Conservation (phyloP, 1,140 invertebrate genomes). For the Drosophila rhopaloa region DNA sequence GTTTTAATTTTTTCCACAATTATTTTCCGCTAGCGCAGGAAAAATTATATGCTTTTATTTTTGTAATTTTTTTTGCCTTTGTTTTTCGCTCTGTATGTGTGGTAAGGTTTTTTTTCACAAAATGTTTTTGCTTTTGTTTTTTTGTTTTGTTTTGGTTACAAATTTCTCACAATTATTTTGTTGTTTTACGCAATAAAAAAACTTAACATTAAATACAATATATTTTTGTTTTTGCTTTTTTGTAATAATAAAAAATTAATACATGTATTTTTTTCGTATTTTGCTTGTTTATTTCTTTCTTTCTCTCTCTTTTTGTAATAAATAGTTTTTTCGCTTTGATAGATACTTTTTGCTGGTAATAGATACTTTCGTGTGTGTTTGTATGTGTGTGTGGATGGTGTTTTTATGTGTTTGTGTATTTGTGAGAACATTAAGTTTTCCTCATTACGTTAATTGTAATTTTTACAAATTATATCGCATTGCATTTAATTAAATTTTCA, state of each 20-base stretch:
- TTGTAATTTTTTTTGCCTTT: slow-evolving; percentile 68
- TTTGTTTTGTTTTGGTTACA: slow-evolving; percentile 80
- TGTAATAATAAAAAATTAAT: slow-evolving; percentile 81
- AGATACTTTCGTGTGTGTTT: slow-evolving; percentile 61
- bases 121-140: slow-evolving; percentile 58
- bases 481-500: slow-evolving; percentile 53
- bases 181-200: slow-evolving; percentile 79
- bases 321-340: slow-evolving; percentile 73
- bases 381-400: slow-evolving; percentile 34
- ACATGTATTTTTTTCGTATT: slow-evolving; percentile 73
- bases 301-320: slow-evolving; percentile 64
- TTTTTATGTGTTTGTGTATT: slow-evolving; percentile 29
- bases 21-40: slow-evolving; percentile 81
- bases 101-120: slow-evolving; percentile 55
- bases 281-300: slow-evolving; percentile 53
- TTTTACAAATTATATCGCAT: slow-evolving; percentile 81
- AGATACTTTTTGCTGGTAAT: slow-evolving; percentile 73
- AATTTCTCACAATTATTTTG: slow-evolving; percentile 79
- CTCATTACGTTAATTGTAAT: slow-evolving; percentile 66
- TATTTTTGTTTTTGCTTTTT: slow-evolving; percentile 63
- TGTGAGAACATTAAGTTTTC: slow-evolving; percentile 77
- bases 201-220: slow-evolving; percentile 84
- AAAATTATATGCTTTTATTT: slow-evolving; percentile 81
- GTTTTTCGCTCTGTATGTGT: slow-evolving; percentile 52
- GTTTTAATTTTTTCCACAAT: slow-evolving; percentile 81